These are phyloP conservation scores for Metaphire vulgaris DNA, from an alignment of 1,140 invertebrate species.

Conservation along the genomic window DNA sequence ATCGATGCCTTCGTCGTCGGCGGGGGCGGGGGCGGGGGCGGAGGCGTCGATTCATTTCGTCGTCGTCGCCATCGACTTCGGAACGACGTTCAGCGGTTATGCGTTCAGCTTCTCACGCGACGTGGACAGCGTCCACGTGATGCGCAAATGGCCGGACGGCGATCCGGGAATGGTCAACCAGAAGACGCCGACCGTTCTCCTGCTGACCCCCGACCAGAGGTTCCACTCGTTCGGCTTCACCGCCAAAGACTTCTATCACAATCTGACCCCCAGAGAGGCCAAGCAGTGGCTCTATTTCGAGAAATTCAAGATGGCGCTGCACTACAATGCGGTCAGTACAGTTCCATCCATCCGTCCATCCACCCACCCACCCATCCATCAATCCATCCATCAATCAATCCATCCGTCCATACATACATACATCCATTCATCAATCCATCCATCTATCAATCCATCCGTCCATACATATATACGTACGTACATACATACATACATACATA, in stretches of 20 bases:
- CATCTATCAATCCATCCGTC: too few relatives aligned
- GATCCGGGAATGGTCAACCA: constrained; percentile 60
- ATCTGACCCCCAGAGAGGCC: constrained; percentile 57
- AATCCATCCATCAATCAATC: too few relatives aligned
- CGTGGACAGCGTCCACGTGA: constrained; percentile 58
- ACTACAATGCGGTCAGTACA: constrained; percentile 55
- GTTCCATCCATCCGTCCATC: too few relatives aligned
- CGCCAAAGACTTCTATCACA: constrained; percentile 59
- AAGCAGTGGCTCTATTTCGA: constrained; percentile 60
- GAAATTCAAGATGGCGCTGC: constrained; percentile 62
- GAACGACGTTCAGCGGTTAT: constrained; percentile 62
- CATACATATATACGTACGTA: background rate
- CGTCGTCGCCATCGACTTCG: constrained; percentile 62
- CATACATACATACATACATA: too few relatives aligned
- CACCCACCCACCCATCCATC: too few relatives aligned
- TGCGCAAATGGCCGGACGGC: constrained; percentile 61
- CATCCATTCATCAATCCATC: too few relatives aligned
- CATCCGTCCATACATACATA: too few relatives aligned
- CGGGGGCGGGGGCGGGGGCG: constrained; percentile 3
- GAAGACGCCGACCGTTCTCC: constrained; percentile 59
- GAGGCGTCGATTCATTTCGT: constrained; percentile 47
- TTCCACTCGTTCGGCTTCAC: constrained; percentile 61
- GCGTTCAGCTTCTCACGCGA: constrained; percentile 59
- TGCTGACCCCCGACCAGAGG: constrained; percentile 56
- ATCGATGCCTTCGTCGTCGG: constrained; percentile 7